Conservation (phyloP, 2,113 vertebrate species). For the Ophthalmolycus amberensis region DNA sequence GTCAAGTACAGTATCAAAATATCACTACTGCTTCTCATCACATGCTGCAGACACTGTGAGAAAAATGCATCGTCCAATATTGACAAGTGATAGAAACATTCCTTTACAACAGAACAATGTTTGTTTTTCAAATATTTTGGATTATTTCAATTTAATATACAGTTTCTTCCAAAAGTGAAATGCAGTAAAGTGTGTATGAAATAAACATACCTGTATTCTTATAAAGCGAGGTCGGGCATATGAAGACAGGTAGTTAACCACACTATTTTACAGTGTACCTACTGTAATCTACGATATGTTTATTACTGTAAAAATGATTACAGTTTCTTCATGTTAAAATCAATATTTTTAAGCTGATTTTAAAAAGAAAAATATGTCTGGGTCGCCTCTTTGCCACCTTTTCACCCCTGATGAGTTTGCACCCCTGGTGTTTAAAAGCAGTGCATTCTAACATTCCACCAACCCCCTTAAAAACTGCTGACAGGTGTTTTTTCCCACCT, state of each 20-base stretch:
- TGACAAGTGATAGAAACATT: neutral
- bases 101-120: neutral
- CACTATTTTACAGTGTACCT: too few species aligned
- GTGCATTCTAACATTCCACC: neutral
- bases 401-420: neutral
- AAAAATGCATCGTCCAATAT: neutral
- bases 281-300: too few species aligned
- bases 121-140: neutral
- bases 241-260: constrained; percentile 79
- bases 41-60: neutral
- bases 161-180: neutral
- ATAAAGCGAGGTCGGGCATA: constrained; percentile 89
- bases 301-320: too few species aligned
- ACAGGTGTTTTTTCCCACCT: neutral
- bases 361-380: neutral
- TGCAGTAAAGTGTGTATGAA: neutral
- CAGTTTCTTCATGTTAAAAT: too few species aligned
- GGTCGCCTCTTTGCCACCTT: neutral
- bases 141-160: neutral
- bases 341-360: too few species aligned
- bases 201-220: constrained; percentile 85
- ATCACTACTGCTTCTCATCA: neutral
- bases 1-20: neutral
- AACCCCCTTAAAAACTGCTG: neutral
- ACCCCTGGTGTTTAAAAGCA: neutral